Percentiles rank a stretch among this genome's conserved stretches.
Evolutionary conservation across 1,140 invertebrate genomes (phyloP).

Genomic region (Acyrthosiphon pisum): DNA sequence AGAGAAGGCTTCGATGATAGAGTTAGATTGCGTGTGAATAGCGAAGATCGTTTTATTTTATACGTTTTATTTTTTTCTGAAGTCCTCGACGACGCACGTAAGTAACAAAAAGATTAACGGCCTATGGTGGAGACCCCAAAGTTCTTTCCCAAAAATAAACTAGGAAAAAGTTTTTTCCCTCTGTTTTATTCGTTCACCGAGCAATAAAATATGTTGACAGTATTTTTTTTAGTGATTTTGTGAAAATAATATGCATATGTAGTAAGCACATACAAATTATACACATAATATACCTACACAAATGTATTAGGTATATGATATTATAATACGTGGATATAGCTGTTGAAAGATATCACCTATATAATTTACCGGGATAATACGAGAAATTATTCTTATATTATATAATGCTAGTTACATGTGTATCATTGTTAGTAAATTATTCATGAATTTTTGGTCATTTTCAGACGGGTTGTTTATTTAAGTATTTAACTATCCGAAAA

Average conservation of each 20-base stretch:
- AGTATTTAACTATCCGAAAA: slow-evolving; percentile 34
- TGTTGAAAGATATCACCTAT: not conserved
- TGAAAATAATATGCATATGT: not conserved
- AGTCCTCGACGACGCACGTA: slow-evolving; percentile 21
- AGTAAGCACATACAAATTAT: not conserved
- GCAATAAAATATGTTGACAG: not conserved
- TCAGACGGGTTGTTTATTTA: slow-evolving; percentile 37
- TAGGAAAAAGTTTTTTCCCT: slow-evolving; percentile 17
- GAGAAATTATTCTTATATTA: not conserved
- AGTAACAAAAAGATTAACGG: slow-evolving; percentile 51
- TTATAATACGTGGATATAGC: not conserved
- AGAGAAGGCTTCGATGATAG: slow-evolving; percentile 50
- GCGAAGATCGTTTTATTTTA: slow-evolving; percentile 32
- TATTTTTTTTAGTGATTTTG: not conserved
- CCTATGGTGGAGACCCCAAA: not conserved
- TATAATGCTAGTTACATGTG: not conserved
- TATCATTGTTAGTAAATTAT: not conserved
- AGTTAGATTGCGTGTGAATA: slow-evolving; percentile 56
- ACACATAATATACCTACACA: not conserved
- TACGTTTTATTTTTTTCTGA: not conserved
- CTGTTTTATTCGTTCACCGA: not conserved
- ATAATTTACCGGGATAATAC: not conserved
- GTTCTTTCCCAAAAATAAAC: not conserved
- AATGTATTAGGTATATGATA: not conserved
- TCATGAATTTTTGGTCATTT: slow-evolving; percentile 35